Evolutionary conservation across 2,113 vertebrate species (phyloP).

Genomic region (Tupaia tana): DNA sequence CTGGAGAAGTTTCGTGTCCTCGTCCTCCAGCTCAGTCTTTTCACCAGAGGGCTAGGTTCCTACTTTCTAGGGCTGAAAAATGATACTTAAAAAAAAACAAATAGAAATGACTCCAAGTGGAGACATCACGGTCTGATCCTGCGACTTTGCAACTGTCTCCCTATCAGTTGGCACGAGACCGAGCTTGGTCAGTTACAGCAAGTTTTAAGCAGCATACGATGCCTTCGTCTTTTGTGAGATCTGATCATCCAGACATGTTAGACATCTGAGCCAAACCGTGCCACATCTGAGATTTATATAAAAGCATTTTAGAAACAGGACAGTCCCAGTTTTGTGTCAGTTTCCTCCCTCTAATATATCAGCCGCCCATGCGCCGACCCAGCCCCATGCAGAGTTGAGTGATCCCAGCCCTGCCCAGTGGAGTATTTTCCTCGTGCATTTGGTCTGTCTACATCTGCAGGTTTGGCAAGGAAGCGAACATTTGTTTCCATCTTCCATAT

Average conservation of each 20-base stretch:
- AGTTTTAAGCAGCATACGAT: not conserved
- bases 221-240: not conserved
- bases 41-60: too few relatives aligned
- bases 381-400: not conserved
- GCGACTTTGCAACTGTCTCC: not conserved
- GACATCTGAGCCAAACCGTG: not conserved
- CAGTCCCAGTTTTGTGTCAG: not conserved
- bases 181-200: fast-evolving
- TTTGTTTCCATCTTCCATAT: slow-evolving; percentile 60
- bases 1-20: fast-evolving
- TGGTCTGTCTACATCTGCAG: not conserved
- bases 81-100: not conserved
- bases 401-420: fast-evolving
- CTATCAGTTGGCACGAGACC: too few relatives aligned
- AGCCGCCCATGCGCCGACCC: not conserved
- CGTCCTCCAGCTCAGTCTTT: fast-evolving
- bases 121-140: not conserved
- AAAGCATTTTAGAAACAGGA: not conserved
- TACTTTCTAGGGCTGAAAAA: not conserved
- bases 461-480: not conserved
- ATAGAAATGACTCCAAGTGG: not conserved
- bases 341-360: not conserved
- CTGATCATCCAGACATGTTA: not conserved
- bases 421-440: not conserved
- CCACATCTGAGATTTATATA: not conserved